Conservation (phyloP, 2,888 invertebrate genomes). For the Yponomeuta plumbellus region DNA sequence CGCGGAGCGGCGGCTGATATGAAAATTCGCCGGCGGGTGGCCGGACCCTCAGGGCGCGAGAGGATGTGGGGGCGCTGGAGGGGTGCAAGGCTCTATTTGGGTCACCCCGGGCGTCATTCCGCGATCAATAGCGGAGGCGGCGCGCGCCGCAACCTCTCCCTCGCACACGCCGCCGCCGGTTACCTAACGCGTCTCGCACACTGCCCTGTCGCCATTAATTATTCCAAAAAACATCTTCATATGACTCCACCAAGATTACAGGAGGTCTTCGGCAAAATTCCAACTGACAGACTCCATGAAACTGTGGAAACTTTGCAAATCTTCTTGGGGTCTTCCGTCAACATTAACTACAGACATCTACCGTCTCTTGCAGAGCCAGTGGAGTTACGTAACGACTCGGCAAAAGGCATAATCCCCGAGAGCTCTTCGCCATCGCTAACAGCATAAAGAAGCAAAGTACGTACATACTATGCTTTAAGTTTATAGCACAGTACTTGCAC, state of each 20-base stretch:
- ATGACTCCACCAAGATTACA: background rate
- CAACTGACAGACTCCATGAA: background rate
- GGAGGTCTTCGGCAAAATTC: background rate
- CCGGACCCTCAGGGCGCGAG: constrained; percentile 41
- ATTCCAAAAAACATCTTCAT: constrained; percentile 36
- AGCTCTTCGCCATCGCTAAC: constrained; percentile 5
- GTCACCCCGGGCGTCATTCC: constrained; percentile 75
- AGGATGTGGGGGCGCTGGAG: constrained; percentile 43
- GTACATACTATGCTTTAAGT: constrained; percentile 1
- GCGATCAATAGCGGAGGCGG: constrained; percentile 66
- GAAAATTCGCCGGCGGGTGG: constrained; percentile 70
- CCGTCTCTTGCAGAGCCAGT: background rate
- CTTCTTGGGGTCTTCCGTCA: background rate
- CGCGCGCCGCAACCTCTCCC: constrained; percentile 67
- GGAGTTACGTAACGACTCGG: constrained; percentile 41
- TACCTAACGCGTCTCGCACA: constrained; percentile 68
- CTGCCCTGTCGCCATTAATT: constrained; percentile 64
- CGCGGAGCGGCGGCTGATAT: constrained; percentile 63
- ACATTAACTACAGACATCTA: too few relatives aligned
- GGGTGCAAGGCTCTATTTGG: constrained; percentile 73
- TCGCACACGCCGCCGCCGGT: constrained; percentile 45
- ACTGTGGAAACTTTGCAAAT: background rate
- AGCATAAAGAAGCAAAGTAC: constrained; percentile 6
- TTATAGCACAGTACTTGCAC: background rate
- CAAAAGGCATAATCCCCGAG: constrained; percentile 29